Base-by-base conservation (phyloP, 2,797 vertebrate genomes). In the Alcedo quadribrachys region DNA sequence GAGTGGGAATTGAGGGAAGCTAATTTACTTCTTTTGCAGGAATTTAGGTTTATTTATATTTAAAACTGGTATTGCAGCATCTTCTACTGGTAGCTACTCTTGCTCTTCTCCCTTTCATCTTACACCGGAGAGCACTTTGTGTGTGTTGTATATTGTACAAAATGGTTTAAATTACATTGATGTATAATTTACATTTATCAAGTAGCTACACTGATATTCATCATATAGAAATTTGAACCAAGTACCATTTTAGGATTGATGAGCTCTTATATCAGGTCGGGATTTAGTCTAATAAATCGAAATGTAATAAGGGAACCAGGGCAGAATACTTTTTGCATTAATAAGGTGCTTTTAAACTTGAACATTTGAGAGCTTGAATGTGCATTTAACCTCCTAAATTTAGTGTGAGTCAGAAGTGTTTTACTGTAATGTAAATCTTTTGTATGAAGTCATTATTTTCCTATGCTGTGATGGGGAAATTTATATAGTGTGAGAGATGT, bases 301-400 rank as follows among this genome's bases (percentile, higher is more conserved):
- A 54, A 21, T 46, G 54, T 70, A 80, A n/a, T 32, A 35, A 57
- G 50, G 48, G 61, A 69, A 19, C 45, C 33, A 27, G 70, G 25
- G 57, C 68, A 86, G 58, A 89, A 69, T 37, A 55, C 27, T 43
- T 86, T 83, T 17, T 88, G 50, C 71, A 43, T 89, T 79, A 85
- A 67, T 24, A 57, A 71, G 17, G n/a, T 67, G 55, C 74, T 84
- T 88, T 94, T 74, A 88, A 69, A 90, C 48, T 46, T 46, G 60
- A 81, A 24, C 22, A 40, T 58, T 67, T 58, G 60, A 60, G 75
- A 74, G 42, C 78, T 37, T 82, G 43, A 78, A 82, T 66, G 51
- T 94, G 54, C 61, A 12, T 93, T 91, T 92, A 87, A 84, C 90
- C 58, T 92, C 78, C 65, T 74, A 77, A 78, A 65, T 28, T 81